Conservation (phyloP, 2,888 invertebrate species). For the Macrophya annulata region DNA sequence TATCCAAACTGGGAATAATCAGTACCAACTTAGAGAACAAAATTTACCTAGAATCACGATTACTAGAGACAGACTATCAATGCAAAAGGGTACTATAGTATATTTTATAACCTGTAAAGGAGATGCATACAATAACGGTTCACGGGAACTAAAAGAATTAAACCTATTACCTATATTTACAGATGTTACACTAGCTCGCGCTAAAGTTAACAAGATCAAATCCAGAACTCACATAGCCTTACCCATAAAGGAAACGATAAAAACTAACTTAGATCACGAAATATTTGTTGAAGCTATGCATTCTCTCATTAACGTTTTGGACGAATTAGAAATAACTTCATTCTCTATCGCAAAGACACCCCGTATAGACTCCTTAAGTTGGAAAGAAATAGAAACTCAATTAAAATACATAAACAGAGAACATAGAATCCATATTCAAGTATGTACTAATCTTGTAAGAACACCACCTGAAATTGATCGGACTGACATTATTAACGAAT, state of each 20-base stretch:
- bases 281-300: too few species aligned
- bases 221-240: background rate
- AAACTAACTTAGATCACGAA: conserved; percentile 47
- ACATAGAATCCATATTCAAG: too few species aligned
- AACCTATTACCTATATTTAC: too few species aligned
- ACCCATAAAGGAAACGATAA: conserved; percentile 56
- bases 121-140: too few species aligned
- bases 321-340: too few species aligned
- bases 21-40: background rate
- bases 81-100: conserved; percentile 55
- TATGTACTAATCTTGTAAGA: too few species aligned
- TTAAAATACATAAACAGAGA: conserved; percentile 55
- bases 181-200: conserved; percentile 37
- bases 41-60: background rate
- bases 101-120: conserved; percentile 40
- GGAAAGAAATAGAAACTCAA: conserved; percentile 73
- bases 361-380: too few species aligned
- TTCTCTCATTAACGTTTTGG: too few species aligned
- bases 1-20: background rate
- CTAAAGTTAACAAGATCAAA: conserved; percentile 6
- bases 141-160: too few species aligned
- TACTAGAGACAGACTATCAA: conserved; percentile 23
- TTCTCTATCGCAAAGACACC: too few species aligned
- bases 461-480: too few species aligned
- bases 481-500: too few species aligned